A percentile compares a stretch with the other conserved stretches of the same genome.
Conservation (phyloP, 2,113 vertebrate genomes). For the Trematocara stigmaticum region DNA sequence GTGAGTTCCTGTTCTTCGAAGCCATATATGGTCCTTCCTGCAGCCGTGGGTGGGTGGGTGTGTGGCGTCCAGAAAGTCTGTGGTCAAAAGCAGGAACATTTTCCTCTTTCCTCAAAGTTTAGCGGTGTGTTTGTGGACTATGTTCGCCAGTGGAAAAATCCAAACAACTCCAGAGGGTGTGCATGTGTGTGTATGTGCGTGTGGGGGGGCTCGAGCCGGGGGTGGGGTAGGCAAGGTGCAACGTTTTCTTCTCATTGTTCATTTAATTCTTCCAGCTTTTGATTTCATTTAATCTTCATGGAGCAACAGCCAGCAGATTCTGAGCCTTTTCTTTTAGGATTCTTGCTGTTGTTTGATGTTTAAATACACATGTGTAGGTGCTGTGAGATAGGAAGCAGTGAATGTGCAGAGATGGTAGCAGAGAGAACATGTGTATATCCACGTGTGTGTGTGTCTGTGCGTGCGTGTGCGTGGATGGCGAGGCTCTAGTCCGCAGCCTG, state of each 20-base stretch:
- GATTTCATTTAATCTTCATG: not conserved
- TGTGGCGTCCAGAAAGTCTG: conserved; percentile 37
- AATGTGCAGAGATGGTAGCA: not conserved
- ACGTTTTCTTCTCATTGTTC: not conserved
- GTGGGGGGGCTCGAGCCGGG: not conserved
- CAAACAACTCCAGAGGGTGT: not conserved
- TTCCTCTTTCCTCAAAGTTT: conserved; percentile 40
- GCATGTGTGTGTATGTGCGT: not conserved
- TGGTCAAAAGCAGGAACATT: conserved; percentile 46
- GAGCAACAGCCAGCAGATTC: not conserved
- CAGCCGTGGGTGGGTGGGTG: conserved; percentile 29
- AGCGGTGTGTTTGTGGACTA: conserved; percentile 1
- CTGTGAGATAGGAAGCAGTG: conserved; percentile 6
- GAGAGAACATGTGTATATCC: not conserved
- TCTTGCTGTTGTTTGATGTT: conserved; percentile 15
- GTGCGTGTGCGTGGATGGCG: conserved; percentile 5
- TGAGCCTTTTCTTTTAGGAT: not conserved
- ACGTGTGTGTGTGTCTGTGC: not conserved
- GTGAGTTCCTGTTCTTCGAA: conserved; percentile 9
- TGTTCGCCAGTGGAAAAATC: conserved; percentile 24
- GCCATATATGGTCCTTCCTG: conserved; percentile 58
- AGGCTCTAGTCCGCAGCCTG: conserved; percentile 53
- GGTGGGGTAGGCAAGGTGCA: conserved; percentile 16
- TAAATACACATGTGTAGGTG: conserved; percentile 21
- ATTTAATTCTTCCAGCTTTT: not conserved